Percentiles rank a stretch among this genome's conserved stretches.
These are phyloP conservation scores for Epicauta chinensis DNA, from an alignment of 1,140 invertebrate species.

Conservation along the genomic window DNA sequence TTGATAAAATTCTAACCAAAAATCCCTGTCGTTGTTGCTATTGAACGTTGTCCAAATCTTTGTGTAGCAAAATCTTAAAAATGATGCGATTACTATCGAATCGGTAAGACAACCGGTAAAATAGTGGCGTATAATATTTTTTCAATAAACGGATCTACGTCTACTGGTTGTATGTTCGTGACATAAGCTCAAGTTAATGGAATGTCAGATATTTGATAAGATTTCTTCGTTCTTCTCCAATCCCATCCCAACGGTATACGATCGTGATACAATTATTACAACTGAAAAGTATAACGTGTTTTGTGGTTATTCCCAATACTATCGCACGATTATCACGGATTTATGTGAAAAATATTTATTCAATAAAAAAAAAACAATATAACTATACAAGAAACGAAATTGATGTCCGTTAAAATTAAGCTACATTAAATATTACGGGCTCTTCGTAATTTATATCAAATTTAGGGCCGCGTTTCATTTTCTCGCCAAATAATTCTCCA, in stretches of 20 bases:
- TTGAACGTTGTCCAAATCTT: too few relatives aligned
- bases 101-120: too few relatives aligned
- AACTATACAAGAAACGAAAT: background rate
- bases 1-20: too few relatives aligned
- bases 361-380: too few relatives aligned
- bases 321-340: too few relatives aligned
- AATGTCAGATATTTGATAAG: slow-evolving; percentile 21
- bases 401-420: background rate
- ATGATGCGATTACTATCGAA: too few relatives aligned
- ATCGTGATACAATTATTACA: slow-evolving; percentile 25
- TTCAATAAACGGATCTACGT: slow-evolving; percentile 3
- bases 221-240: slow-evolving; percentile 14
- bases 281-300: slow-evolving; percentile 11
- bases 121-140: too few relatives aligned
- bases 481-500: slow-evolving; percentile 7
- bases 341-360: too few relatives aligned
- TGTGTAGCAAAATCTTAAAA: too few relatives aligned
- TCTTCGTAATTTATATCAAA: slow-evolving; percentile 6
- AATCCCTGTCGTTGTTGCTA: too few relatives aligned
- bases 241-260: slow-evolving; percentile 11
- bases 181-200: slow-evolving; percentile 17
- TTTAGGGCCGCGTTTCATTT: slow-evolving; percentile 2
- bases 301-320: slow-evolving; percentile 5
- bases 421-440: slow-evolving; percentile 10
- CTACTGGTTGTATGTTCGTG: slow-evolving; percentile 9